These are phyloP conservation scores for Oreohelix idahoensis DNA, from an alignment of 1,140 invertebrate genomes.

Conservation along the genomic window DNA sequence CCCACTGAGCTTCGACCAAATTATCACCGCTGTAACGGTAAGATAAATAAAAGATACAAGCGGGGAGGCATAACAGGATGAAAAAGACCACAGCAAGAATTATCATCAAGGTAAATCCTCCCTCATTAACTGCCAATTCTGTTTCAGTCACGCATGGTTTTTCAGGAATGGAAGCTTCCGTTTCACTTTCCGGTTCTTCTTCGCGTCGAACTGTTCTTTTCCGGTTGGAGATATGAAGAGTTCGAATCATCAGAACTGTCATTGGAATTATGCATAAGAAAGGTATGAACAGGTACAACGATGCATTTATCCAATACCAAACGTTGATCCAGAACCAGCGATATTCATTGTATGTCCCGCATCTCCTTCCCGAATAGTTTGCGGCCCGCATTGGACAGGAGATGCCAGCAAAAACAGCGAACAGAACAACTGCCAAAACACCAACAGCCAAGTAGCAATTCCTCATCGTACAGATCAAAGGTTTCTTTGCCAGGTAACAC, in stretches of 20 bases:
- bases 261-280: conserved; percentile 50
- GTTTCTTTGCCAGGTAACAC: conserved; percentile 55
- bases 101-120: conserved; percentile 59
- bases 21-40: not conserved
- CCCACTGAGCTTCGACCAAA: conserved; percentile 2
- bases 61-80: conserved; percentile 55
- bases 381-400: conserved; percentile 44
- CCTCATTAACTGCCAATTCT: conserved; percentile 46
- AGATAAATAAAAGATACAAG: conserved; percentile 48
- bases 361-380: conserved; percentile 31
- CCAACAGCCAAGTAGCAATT: conserved; percentile 39
- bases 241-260: conserved; percentile 54
- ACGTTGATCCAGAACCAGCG: conserved; percentile 38
- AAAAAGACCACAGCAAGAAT: conserved; percentile 52
- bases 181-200: conserved; percentile 36
- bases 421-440: conserved; percentile 43
- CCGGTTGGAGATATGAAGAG: not conserved
- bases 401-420: conserved; percentile 48
- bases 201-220: not conserved
- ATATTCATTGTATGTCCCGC: conserved; percentile 38
- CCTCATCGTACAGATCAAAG: conserved; percentile 47
- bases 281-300: conserved; percentile 53
- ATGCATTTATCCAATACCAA: conserved; percentile 60
- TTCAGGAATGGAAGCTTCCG: not conserved
- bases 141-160: conserved; percentile 21